Evolutionary conservation across 2,888 invertebrate genomes (phyloP).

Genomic region (Volucella zonaria): DNA sequence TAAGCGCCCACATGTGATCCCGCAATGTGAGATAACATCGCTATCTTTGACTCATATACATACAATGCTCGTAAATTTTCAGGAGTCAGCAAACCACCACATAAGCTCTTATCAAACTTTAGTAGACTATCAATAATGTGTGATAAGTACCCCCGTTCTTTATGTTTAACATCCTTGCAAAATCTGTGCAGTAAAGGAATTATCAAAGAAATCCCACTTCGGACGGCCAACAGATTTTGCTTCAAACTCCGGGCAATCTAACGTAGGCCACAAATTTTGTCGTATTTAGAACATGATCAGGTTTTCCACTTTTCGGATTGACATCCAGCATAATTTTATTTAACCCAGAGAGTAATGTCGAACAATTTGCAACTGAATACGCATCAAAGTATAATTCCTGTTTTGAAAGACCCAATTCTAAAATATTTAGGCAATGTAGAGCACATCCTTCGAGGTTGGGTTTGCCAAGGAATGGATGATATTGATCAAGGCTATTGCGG

Average conservation of each 20-base stretch:
- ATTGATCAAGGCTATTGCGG: conserved; percentile 87
- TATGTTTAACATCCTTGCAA: conserved; percentile 86
- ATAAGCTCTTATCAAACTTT: conserved; percentile 88
- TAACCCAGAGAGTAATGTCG: conserved; percentile 88
- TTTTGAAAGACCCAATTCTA: conserved; percentile 88
- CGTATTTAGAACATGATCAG: conserved; percentile 90
- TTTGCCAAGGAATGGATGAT: conserved; percentile 87
- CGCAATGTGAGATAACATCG: conserved; percentile 88
- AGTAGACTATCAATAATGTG: conserved; percentile 91
- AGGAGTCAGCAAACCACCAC: conserved; percentile 86
- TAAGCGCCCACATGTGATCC: conserved; percentile 87
- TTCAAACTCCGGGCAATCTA: conserved; percentile 85
- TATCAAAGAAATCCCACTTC: conserved; percentile 88
- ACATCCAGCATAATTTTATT: conserved; percentile 92
- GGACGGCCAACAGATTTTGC: conserved; percentile 83
- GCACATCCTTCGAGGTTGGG: conserved; percentile 88
- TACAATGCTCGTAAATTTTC: conserved; percentile 90
- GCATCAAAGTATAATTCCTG: conserved; percentile 89
- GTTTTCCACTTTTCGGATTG: conserved; percentile 89
- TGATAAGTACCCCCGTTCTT: conserved; percentile 88
- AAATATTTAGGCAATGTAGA: conserved; percentile 88
- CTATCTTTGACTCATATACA: conserved; percentile 94
- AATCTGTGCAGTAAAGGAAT: conserved; percentile 85
- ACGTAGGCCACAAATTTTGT: conserved; percentile 88
- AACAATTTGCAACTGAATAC: conserved; percentile 86